These are phyloP conservation scores for Acanthopleura granulata DNA, from an alignment of 2,888 invertebrate species.

Conservation along the genomic window DNA sequence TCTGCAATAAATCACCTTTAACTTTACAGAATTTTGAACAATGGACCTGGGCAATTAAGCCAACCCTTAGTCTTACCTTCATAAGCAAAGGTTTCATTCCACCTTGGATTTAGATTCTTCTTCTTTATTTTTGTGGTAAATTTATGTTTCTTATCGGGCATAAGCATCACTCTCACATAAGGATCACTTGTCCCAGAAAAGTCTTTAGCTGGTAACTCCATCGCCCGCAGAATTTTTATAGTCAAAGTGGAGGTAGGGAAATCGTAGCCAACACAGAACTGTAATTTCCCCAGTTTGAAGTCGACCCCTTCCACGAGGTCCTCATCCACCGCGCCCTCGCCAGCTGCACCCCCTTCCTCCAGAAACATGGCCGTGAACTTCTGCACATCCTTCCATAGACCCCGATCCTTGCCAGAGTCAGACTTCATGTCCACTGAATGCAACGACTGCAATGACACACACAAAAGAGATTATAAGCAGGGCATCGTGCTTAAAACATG, in stretches of 20 bases:
- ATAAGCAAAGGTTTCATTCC: constrained; percentile 70
- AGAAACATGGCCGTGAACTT: constrained; percentile 60
- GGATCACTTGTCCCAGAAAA: constrained; percentile 69
- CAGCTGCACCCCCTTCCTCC: constrained; percentile 46
- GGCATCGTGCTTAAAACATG: not conserved
- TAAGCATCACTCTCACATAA: constrained; percentile 67
- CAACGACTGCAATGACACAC: constrained; percentile 20
- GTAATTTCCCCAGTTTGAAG: constrained; percentile 62
- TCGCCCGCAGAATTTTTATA: constrained; percentile 62
- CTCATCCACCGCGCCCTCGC: constrained; percentile 36
- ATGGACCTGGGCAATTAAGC: no score
- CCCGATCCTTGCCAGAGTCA: constrained; percentile 26
- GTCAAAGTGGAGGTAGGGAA: constrained; percentile 64
- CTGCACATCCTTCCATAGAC: constrained; percentile 55
- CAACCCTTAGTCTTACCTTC: constrained; percentile 74
- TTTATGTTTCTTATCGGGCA: constrained; percentile 68
- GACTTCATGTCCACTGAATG: constrained; percentile 16
- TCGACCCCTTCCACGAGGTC: constrained; percentile 52
- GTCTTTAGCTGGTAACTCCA: constrained; percentile 67
- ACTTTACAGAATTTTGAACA: no score
- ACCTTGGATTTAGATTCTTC: constrained; percentile 67
- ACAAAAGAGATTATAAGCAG: not conserved
- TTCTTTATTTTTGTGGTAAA: constrained; percentile 68
- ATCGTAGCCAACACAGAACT: constrained; percentile 64
- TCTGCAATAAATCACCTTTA: no score